Conservation (phyloP, 2,888 invertebrate genomes). For the Ochropleura plecta region DNA sequence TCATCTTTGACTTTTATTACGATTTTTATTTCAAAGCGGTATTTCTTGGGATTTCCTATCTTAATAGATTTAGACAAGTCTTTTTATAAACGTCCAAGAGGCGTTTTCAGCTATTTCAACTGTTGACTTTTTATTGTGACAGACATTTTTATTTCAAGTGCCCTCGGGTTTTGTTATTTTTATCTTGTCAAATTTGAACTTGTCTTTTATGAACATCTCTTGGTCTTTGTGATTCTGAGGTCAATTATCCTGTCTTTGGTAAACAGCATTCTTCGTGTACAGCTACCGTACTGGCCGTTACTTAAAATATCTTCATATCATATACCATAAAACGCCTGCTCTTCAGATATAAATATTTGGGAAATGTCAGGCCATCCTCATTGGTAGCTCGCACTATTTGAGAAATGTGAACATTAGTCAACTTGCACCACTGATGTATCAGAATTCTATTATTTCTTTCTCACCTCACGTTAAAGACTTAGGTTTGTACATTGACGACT, state of each 20-base stretch:
- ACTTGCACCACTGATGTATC: too few relatives aligned
- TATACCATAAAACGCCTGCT: not conserved
- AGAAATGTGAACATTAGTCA: too few relatives aligned
- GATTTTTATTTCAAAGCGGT: not conserved
- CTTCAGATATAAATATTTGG: not conserved
- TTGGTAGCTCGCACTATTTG: too few relatives aligned
- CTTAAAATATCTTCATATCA: not conserved
- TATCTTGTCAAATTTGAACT: not conserved
- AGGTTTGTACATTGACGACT: too few relatives aligned
- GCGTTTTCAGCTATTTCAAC: slow-evolving; percentile 7
- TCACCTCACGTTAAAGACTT: too few relatives aligned
- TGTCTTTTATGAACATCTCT: slow-evolving; percentile 10
- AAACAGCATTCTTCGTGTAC: not conserved
- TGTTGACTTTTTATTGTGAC: not conserved
- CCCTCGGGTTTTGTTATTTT: not conserved
- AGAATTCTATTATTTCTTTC: too few relatives aligned
- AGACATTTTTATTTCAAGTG: slow-evolving; percentile 10
- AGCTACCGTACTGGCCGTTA: slow-evolving; percentile 12
- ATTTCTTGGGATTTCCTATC: not conserved
- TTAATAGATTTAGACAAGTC: not conserved
- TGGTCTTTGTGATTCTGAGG: not conserved
- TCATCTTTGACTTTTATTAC: slow-evolving; percentile 20
- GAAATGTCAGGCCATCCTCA: too few relatives aligned
- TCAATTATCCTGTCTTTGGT: not conserved
- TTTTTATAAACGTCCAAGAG: slow-evolving; percentile 13